Conservation (phyloP, 2,888 invertebrate genomes). For the Plebejus argus region DNA sequence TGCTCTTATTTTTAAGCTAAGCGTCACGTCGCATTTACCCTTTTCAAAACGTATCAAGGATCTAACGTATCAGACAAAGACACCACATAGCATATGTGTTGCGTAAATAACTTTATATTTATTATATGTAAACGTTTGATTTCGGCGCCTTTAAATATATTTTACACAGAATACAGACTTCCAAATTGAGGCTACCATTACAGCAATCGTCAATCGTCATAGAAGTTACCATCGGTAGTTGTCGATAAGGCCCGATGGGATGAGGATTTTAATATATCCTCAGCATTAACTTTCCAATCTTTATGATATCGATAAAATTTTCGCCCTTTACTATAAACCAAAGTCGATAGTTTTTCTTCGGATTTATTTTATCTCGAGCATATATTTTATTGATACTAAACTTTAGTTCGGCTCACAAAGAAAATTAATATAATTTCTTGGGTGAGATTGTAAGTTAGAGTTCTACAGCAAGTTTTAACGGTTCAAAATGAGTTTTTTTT, state of each 20-base stretch:
- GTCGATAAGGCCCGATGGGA: conserved; percentile 3
- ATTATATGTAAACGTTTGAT: no score
- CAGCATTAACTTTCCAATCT: conserved; percentile 33
- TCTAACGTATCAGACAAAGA: no score
- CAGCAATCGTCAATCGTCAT: conserved; percentile 32
- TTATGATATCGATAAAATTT: conserved; percentile 35
- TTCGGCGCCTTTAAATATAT: background rate
- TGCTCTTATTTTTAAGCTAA: no score
- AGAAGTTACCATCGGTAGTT: conserved; percentile 27
- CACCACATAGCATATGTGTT: no score
- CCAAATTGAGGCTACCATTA: background rate
- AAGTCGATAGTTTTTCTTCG: conserved; percentile 14
- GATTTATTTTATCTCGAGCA: conserved; percentile 19
- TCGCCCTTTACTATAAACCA: conserved; percentile 28
- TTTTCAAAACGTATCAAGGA: no score
- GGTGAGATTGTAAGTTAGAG: background rate
- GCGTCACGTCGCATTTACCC: background rate
- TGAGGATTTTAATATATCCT: conserved; percentile 26
- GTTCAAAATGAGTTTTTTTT: background rate
- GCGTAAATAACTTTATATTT: no score
- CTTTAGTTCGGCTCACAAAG: conserved; percentile 6
- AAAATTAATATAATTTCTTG: background rate
- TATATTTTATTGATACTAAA: conserved; percentile 15
- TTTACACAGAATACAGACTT: background rate
- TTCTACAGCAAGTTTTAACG: background rate